Base-by-base conservation (phyloP, 2,797 vertebrate genomes). In the Lateolabrax maculatus region DNA sequence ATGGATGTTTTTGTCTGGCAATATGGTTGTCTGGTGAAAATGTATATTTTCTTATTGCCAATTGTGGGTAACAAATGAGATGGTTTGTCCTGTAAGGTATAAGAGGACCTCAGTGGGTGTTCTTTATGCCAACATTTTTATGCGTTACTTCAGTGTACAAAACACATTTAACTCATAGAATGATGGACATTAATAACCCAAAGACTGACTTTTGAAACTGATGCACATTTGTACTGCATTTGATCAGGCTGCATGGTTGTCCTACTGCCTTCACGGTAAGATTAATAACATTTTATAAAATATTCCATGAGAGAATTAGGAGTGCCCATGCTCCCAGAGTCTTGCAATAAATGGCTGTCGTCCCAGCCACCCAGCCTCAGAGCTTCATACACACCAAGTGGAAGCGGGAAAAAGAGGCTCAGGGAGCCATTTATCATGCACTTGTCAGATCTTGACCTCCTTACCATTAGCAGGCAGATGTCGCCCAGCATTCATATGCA, bases 401-500 rank as follows among this genome's bases (percentile, higher is more conserved):
- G 91, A 91, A 84, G 68, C 62, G 48, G 62, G 80, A 91, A 94
- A 86, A 68, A 49, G 62, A 77, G 66, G 84, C 91, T 93, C 88
- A 87, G 91, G 76, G 75, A 76, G 66, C 81, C 84, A 94, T 95
- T 94, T 84, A 92, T 95, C 93, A 94, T 85, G 77, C 71, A 79
- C 80, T 87, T 93, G 89, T 93, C 94, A 92, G 78, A 91, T 84
- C 51, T 78, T 93, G 94, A 94, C 94, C 92, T 91, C 86, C 72
- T 91, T 90, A 92, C 85, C 78, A 89, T 90, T 92, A 91, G 80
- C 79, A 77, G 80, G 70, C 93, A 94, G 91, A 92, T 95, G 91
- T 90, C 75, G 75, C 56, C 65, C 62, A 39, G 48, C 69, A 52
- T 77, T 84, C 65, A 36, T 56, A 72, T 63, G 39, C 61, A 37